Conservation (phyloP, 2,797 vertebrate genomes). For the Pteronotus mesoamericanus region DNA sequence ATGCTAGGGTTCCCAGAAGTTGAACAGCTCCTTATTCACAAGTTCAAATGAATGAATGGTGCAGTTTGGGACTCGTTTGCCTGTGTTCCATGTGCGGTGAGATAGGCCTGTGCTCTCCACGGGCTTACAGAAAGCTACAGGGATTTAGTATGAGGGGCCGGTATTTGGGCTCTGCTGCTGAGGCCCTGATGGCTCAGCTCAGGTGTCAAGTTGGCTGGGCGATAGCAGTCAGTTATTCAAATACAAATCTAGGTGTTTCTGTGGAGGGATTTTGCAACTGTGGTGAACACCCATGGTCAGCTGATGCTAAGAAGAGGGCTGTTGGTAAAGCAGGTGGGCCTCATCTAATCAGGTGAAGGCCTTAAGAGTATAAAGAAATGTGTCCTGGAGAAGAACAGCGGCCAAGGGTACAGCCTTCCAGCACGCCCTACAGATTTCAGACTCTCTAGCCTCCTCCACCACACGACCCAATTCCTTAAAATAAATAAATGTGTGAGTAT, state of each 20-base stretch:
- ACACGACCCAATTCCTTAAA: not conserved
- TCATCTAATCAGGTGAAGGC: not conserved
- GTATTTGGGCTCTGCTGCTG: not conserved
- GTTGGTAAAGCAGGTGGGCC: not conserved
- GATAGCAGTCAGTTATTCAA: not conserved
- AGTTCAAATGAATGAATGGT: not conserved
- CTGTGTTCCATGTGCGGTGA: not conserved
- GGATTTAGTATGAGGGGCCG: not conserved
- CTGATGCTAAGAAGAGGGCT: not conserved
- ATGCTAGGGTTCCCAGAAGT: not conserved
- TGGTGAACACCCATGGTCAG: not conserved
- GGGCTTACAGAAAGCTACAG: not conserved
- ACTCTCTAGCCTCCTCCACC: not conserved
- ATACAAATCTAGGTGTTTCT: not conserved
- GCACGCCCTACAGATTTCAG: not conserved
- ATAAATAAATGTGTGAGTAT: not conserved
- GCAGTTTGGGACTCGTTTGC: not conserved
- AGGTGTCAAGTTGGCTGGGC: not conserved
- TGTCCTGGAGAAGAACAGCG: not conserved
- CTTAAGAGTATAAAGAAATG: not conserved
- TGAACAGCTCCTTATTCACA: not conserved
- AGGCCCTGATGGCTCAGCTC: not conserved
- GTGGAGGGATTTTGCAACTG: not conserved
- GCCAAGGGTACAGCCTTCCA: not conserved
- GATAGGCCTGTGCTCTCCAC: not conserved